phyloP scores from a whole-genome alignment of 2,113 vertebrate species.

The Glaucidium brasilianum region DNA sequence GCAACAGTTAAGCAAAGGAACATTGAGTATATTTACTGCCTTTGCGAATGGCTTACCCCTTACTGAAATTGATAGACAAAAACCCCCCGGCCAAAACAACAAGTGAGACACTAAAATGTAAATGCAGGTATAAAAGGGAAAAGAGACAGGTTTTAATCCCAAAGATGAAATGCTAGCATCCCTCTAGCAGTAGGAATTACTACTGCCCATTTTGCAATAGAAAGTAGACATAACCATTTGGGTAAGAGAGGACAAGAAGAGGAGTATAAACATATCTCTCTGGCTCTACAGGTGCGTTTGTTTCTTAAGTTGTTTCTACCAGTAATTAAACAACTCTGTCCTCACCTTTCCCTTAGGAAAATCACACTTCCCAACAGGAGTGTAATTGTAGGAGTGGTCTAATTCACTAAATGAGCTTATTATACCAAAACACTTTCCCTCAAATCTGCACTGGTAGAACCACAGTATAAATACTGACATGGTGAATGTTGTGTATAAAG shows the following conservation, averaged over 20 bases:
- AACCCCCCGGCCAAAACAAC: neutral
- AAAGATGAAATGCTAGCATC: neutral
- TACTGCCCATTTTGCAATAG: neutral
- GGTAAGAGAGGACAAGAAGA: neutral
- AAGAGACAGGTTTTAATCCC: neutral
- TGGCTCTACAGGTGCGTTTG: neutral
- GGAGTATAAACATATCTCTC: neutral
- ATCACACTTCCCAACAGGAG: accelerated
- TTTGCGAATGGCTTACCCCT: neutral
- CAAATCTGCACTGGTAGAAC: neutral
- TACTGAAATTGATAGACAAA: neutral
- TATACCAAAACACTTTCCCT: neutral
- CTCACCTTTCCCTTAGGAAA: neutral
- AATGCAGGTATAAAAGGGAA: neutral
- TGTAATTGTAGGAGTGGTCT: neutral
- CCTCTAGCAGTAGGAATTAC: neutral
- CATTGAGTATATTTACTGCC: neutral
- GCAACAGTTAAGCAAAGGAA: neutral
- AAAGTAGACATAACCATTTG: accelerated
- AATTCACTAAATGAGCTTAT: neutral
- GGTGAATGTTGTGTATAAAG: neutral
- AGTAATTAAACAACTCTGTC: neutral
- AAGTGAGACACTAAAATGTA: neutral
- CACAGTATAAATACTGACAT: neutral
- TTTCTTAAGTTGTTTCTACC: neutral